phyloP scores from a whole-genome alignment of 1,140 invertebrate genomes.

The Penaeus japonicus region DNA sequence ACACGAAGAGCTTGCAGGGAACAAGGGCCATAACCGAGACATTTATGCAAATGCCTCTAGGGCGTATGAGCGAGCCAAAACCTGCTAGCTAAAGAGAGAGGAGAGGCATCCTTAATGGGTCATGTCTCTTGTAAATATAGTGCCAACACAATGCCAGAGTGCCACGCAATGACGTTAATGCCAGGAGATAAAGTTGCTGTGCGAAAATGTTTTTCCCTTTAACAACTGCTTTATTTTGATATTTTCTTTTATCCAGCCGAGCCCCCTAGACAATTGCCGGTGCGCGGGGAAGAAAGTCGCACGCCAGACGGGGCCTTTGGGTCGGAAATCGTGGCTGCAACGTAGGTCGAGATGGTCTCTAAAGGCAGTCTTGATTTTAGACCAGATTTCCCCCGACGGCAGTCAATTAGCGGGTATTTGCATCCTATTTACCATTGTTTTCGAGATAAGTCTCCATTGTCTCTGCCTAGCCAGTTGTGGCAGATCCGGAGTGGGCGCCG shows the following conservation, averaged over 20 bases:
- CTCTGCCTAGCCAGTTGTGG: constrained; percentile 39
- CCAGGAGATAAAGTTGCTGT: constrained; percentile 20
- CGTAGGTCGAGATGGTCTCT: background rate
- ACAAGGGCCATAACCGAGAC: too few species aligned
- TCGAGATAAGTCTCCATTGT: constrained; percentile 49
- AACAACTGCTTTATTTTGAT: constrained; percentile 51
- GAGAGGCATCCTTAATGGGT: constrained; percentile 11
- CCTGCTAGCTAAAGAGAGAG: too few species aligned
- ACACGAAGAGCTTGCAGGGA: too few species aligned
- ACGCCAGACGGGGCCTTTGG: background rate
- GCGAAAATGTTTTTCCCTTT: constrained; percentile 37
- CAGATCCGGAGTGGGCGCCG: constrained; percentile 14
- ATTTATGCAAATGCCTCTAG: too few species aligned
- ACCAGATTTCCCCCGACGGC: background rate
- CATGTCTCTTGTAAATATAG: constrained; percentile 18
- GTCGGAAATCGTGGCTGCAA: background rate
- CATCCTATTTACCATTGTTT: constrained; percentile 55
- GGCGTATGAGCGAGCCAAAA: too few species aligned
- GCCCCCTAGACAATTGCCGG: background rate
- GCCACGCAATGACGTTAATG: constrained; percentile 28
- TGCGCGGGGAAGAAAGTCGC: background rate
- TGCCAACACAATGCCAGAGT: background rate
- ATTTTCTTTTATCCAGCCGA: constrained; percentile 36
- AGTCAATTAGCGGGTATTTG: constrained; percentile 54
- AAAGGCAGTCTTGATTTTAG: background rate